Evolutionary conservation across 1,140 invertebrate genomes (phyloP).

Genomic region (Aphelinus atriplicis): DNA sequence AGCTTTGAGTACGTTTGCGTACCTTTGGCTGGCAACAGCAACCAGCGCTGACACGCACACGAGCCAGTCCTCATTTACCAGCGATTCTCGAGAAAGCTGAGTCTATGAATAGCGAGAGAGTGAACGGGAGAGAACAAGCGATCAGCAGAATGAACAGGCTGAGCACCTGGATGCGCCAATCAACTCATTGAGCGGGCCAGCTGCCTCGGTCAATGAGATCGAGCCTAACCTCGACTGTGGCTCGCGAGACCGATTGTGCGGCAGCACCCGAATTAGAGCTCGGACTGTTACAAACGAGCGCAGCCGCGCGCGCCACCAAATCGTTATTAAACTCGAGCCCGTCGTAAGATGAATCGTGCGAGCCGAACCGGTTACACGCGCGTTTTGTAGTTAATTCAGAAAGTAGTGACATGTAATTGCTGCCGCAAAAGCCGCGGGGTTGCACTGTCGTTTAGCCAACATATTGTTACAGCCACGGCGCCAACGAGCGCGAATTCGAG

Average conservation of each 20-base stretch:
- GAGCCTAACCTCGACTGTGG: constrained; percentile 34
- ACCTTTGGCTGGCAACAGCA: no score
- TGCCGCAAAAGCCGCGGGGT: no score
- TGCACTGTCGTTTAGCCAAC: no score
- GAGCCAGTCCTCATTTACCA: constrained; percentile 44
- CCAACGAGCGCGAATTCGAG: no score
- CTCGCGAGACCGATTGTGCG: constrained; percentile 49
- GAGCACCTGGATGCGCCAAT: constrained; percentile 55
- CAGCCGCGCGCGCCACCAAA: constrained; percentile 28
- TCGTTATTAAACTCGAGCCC: constrained; percentile 32
- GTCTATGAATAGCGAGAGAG: constrained; percentile 51
- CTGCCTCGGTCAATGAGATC: constrained; percentile 57
- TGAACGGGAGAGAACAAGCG: constrained; percentile 1
- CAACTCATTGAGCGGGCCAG: constrained; percentile 59
- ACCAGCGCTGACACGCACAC: neutral
- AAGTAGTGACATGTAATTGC: no score
- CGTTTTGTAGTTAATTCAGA: no score
- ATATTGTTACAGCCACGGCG: no score
- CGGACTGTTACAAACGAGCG: constrained; percentile 45
- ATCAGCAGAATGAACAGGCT: constrained; percentile 39
- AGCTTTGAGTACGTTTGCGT: no score
- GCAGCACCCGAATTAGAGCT: constrained; percentile 51
- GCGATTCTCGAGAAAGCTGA: constrained; percentile 50
- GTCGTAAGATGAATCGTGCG: constrained; percentile 38
- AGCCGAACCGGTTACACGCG: neutral